phyloP scores from a whole-genome alignment of 2,113 vertebrate genomes.

The Rhea pennata region DNA sequence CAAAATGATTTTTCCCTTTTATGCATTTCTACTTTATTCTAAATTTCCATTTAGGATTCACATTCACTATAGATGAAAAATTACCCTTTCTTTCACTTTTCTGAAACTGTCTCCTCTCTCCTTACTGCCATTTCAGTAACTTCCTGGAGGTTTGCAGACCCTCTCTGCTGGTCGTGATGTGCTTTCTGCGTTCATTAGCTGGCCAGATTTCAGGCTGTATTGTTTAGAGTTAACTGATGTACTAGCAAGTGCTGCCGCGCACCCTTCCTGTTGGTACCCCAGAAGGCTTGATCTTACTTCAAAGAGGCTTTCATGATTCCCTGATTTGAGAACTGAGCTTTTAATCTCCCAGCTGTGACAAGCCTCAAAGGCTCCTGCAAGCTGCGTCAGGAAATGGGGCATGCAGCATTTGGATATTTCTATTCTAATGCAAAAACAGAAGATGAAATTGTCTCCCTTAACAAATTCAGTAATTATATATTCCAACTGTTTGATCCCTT shows the following conservation, averaged over 20 bases:
- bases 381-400: neutral
- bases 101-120: neutral
- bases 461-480: neutral
- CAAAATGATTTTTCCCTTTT: too few species aligned
- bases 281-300: neutral
- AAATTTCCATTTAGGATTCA: neutral
- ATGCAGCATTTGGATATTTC: neutral
- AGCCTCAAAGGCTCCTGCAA: conserved; percentile 3
- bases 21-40: neutral
- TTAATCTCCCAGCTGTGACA: neutral
- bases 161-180: neutral
- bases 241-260: neutral
- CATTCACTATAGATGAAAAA: neutral
- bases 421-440: neutral
- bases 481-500: neutral
- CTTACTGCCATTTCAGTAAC: neutral
- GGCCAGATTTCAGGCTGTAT: neutral
- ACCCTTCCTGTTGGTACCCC: neutral
- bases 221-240: neutral
- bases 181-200: neutral
- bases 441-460: neutral
- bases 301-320: neutral
- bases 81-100: neutral
- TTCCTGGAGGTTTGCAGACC: neutral
- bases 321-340: neutral